These are phyloP conservation scores for Scylla paramamosain DNA, from an alignment of 1,140 invertebrate species.

Conservation along the genomic window DNA sequence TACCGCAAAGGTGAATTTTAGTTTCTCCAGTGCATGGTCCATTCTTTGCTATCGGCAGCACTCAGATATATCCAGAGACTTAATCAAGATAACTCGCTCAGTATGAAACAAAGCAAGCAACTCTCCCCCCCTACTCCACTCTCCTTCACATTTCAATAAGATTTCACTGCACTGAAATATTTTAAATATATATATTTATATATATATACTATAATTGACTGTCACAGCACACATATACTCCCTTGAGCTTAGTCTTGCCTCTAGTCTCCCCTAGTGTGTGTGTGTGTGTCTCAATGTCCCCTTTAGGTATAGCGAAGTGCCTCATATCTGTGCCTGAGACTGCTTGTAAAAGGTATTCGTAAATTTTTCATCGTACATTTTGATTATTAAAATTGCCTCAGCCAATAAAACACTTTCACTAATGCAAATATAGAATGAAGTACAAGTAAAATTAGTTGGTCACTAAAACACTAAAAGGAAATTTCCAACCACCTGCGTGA, in stretches of 20 bases:
- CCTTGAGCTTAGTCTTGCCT: conserved; percentile 63
- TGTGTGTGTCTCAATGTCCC: conserved; percentile 35
- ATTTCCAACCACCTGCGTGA: neutral
- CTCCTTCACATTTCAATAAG: conserved; percentile 33
- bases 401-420: neutral
- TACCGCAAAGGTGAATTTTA: conserved; percentile 71
- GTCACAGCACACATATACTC: conserved; percentile 58
- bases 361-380: neutral
- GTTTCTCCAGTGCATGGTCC: conserved; percentile 73
- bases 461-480: neutral
- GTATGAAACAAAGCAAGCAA: conserved; percentile 63
- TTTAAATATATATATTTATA: neutral
- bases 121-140: conserved; percentile 50
- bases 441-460: neutral
- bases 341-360: conserved; percentile 47
- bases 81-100: conserved; percentile 70
- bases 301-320: conserved; percentile 54
- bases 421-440: neutral
- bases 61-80: conserved; percentile 56
- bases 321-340: conserved; percentile 59
- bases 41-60: conserved; percentile 73
- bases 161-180: conserved; percentile 60
- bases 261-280: conserved; percentile 58
- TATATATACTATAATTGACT: conserved; percentile 37
- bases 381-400: conserved; percentile 10